Evolutionary conservation across 2,888 invertebrate genomes (phyloP).

Genomic region (Gortyna flavago): DNA sequence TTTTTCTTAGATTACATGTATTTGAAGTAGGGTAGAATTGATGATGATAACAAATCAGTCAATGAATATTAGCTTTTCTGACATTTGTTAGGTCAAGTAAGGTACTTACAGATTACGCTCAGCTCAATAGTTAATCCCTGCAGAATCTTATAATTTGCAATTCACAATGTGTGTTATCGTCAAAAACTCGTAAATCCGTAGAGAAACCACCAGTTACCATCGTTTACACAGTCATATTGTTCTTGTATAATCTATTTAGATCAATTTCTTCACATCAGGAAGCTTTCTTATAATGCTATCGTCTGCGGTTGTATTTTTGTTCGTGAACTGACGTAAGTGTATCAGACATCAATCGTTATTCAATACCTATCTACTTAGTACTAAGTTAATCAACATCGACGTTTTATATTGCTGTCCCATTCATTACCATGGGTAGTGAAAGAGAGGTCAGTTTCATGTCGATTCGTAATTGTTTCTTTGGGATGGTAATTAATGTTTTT

Average conservation of each 20-base stretch:
- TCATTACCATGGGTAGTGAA: constrained; percentile 25
- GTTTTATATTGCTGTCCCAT: constrained; percentile 24
- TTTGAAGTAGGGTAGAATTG: not conserved
- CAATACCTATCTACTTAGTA: constrained; percentile 43
- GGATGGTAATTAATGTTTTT: constrained; percentile 40
- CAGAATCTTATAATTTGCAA: not conserved
- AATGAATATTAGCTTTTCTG: not conserved
- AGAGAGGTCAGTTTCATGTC: constrained; percentile 37
- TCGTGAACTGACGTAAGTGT: constrained; percentile 63
- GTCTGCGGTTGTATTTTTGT: constrained; percentile 61
- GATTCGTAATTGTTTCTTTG: constrained; percentile 34
- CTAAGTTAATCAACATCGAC: constrained; percentile 25
- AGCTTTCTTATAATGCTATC: constrained; percentile 48
- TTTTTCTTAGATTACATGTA: not conserved
- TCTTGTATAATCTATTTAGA: constrained; percentile 20
- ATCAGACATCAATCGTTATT: constrained; percentile 61
- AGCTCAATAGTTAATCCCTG: not conserved
- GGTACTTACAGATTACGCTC: not conserved
- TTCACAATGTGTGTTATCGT: not conserved
- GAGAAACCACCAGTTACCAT: not conserved
- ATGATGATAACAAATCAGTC: not conserved
- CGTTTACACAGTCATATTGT: constrained; percentile 20
- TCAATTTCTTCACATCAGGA: constrained; percentile 59
- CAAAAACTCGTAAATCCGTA: not conserved
- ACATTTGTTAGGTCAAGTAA: not conserved